These are phyloP conservation scores for Odontamblyopus rebecca DNA, from an alignment of 2,797 vertebrate species.

Conservation along the genomic window DNA sequence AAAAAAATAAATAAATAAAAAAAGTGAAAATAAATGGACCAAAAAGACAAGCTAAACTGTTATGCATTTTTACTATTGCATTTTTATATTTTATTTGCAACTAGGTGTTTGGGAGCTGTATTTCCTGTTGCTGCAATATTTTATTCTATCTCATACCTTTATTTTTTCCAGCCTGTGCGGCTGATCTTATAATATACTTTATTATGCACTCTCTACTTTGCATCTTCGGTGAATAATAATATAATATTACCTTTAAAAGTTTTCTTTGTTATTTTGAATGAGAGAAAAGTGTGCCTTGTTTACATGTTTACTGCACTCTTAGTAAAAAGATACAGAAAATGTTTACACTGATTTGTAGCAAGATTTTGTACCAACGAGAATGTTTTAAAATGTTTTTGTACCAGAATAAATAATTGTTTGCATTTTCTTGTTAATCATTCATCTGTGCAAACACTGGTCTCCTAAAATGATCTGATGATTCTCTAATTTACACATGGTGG, in stretches of 20 bases:
- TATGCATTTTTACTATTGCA: background rate
- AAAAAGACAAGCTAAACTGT: background rate
- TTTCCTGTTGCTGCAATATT: background rate
- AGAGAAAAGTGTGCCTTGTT: constrained; percentile 52
- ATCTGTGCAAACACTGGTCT: no score
- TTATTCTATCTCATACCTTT: constrained; percentile 16
- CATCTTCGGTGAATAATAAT: constrained; percentile 28
- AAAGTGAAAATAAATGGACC: background rate
- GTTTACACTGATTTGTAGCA: constrained; percentile 73
- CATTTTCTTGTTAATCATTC: constrained; percentile 11
- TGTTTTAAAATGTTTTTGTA: constrained; percentile 65
- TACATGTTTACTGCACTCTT: constrained; percentile 60
- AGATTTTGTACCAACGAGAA: constrained; percentile 47
- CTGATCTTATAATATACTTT: constrained; percentile 7
- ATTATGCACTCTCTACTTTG: constrained; percentile 6
- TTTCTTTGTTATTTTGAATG: constrained; percentile 51
- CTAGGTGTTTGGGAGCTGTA: background rate
- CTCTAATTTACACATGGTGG: no score
- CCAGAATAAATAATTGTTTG: constrained; percentile 52
- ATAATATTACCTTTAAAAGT: constrained; percentile 24
- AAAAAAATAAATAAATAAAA: background rate
- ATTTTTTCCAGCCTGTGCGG: background rate
- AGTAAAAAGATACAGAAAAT: constrained; percentile 49
- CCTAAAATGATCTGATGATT: no score
- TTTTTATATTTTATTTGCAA: background rate